A percentile compares a stretch with the other conserved stretches of the same genome.
Evolutionary conservation across 2,888 invertebrate genomes (phyloP).

Genomic region (Callinectes sapidus): DNA sequence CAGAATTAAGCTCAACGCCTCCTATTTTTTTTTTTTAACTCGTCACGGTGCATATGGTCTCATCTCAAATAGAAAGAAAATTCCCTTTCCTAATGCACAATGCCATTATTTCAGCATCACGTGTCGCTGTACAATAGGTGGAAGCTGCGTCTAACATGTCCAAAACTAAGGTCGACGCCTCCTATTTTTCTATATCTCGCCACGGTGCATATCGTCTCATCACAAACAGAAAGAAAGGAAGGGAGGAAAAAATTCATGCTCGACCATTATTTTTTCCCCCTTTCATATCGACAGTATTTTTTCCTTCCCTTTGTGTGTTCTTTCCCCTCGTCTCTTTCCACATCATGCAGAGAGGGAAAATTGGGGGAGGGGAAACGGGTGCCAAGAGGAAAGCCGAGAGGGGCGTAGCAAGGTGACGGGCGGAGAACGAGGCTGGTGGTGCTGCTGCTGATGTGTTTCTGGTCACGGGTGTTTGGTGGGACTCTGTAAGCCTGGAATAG

Average conservation of each 20-base stretch:
- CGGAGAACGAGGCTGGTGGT: background rate
- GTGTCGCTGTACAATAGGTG: background rate
- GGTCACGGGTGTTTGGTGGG: background rate
- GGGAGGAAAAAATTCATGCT: background rate
- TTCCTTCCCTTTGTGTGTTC: background rate
- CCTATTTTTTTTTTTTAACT: background rate
- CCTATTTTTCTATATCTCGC: background rate
- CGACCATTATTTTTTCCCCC: background rate
- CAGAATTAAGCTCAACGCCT: background rate
- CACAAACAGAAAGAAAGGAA: background rate
- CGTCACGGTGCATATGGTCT: no score
- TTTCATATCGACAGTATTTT: background rate
- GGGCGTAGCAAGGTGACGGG: background rate
- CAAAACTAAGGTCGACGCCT: background rate
- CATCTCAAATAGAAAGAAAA: background rate
- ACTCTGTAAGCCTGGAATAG: background rate
- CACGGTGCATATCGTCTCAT: no score
- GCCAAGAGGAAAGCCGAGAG: background rate
- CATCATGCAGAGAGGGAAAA: constrained; percentile 11
- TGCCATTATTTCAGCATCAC: background rate
- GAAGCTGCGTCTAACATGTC: background rate
- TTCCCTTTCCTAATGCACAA: background rate
- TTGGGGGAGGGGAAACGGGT: background rate
- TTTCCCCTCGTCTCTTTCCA: background rate
- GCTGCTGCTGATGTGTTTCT: background rate